phyloP scores from a whole-genome alignment of 1,140 invertebrate genomes.

The Eulimnadia texana region DNA sequence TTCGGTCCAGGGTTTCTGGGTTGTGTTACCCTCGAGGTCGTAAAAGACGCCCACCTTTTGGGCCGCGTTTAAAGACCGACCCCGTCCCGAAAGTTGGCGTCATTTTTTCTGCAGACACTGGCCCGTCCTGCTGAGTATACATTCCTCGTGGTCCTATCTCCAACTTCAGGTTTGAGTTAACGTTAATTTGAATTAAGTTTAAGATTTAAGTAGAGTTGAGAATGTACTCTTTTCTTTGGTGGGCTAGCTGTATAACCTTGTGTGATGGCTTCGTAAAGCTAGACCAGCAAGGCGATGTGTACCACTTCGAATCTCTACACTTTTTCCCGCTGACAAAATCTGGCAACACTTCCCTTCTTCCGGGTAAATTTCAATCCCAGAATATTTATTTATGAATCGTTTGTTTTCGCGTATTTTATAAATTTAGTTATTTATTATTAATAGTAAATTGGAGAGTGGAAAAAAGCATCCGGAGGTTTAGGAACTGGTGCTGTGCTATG shows the following conservation, averaged over 20 bases:
- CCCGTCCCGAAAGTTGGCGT: no score
- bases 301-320: neutral
- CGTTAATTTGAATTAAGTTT: neutral
- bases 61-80: no score
- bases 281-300: conserved; percentile 39
- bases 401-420: no score
- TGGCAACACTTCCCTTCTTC: no score
- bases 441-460: neutral
- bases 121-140: neutral
- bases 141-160: neutral
- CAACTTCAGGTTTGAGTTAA: neutral
- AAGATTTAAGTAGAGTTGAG: neutral
- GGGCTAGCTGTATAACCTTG: conserved; percentile 40
- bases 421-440: conserved; percentile 5
- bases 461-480: neutral
- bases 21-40: no score
- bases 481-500: neutral
- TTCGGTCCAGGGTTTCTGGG: no score
- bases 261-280: conserved; percentile 40
- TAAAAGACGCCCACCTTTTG: no score
- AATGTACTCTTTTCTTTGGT: conserved; percentile 36
- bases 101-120: neutral
- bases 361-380: no score
- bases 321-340: neutral
- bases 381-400: no score